These are phyloP conservation scores for Rhineura floridana DNA, from an alignment of 2,113 vertebrate genomes.

Conservation along the genomic window DNA sequence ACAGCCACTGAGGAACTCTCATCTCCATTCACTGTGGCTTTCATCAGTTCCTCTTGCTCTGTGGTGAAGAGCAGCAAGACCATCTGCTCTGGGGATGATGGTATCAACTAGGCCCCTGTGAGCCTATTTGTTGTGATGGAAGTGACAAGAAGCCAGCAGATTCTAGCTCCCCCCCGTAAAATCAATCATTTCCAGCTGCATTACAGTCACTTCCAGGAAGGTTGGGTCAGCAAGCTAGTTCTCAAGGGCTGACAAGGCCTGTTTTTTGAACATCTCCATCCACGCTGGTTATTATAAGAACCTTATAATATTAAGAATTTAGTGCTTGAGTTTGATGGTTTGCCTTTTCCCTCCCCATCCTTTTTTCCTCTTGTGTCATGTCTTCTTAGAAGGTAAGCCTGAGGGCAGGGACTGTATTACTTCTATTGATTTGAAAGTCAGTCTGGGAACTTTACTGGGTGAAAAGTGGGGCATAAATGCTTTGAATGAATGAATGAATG, in stretches of 20 bases:
- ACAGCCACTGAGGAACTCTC: neutral
- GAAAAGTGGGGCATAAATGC: neutral
- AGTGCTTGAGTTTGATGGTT: neutral
- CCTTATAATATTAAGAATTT: neutral
- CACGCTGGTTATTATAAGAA: neutral
- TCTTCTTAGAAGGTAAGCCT: neutral
- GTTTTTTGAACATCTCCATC: neutral
- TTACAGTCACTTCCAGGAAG: no score
- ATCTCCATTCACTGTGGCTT: neutral
- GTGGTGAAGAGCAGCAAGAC: neutral
- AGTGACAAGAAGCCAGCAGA: neutral
- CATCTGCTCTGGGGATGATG: neutral
- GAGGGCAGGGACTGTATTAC: neutral
- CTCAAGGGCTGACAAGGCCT: neutral
- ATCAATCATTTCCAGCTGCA: no score
- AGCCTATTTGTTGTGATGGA: neutral
- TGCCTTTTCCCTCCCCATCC: neutral
- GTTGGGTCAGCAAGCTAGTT: neutral
- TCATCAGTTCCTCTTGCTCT: neutral
- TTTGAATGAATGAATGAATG: neutral
- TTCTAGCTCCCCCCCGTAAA: neutral
- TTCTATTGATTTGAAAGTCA: neutral
- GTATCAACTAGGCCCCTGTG: neutral
- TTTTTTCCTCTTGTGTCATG: neutral
- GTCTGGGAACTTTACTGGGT: neutral